A percentile compares a stretch with the other conserved stretches of the same genome.
Evolutionary conservation across 1,140 invertebrate genomes (phyloP).

Genomic region (Gonioctena quinquepunctata): DNA sequence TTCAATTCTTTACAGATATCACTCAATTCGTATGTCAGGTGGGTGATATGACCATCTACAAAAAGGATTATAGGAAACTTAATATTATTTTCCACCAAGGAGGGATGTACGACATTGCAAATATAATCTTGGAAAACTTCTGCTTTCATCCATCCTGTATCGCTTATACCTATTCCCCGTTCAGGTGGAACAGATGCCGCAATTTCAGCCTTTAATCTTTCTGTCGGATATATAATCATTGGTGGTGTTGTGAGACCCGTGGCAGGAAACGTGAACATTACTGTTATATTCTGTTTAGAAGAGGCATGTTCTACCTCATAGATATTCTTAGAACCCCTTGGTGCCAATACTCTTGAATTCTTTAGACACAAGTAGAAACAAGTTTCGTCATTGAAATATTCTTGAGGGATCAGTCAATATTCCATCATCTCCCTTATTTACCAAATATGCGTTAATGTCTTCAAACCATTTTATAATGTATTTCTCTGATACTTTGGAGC

Average conservation of each 20-base stretch:
- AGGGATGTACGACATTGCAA: conserved; percentile 47
- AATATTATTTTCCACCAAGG: conserved; percentile 33
- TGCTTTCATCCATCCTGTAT: conserved; percentile 53
- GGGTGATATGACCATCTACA: conserved; percentile 49
- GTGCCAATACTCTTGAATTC: conserved; percentile 34
- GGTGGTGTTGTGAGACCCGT: conserved; percentile 28
- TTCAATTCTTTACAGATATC: conserved; percentile 43
- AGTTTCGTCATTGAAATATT: conserved; percentile 42
- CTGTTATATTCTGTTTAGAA: conserved; percentile 41
- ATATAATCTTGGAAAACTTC: conserved; percentile 54
- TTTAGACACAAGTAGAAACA: conserved; percentile 41
- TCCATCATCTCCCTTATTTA: conserved; percentile 32
- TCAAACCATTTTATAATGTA: conserved; percentile 52
- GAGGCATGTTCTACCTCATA: conserved; percentile 39
- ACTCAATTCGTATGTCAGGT: conserved; percentile 40
- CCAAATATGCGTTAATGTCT: conserved; percentile 30
- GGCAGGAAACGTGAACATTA: conserved; percentile 39
- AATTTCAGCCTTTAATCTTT: conserved; percentile 24
- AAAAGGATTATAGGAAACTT: conserved; percentile 44
- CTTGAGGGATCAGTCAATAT: conserved; percentile 44
- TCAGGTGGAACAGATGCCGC: conserved; percentile 35
- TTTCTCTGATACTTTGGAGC: conserved; percentile 41
- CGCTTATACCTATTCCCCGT: conserved; percentile 48
- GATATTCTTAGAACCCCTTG: conserved; percentile 39
- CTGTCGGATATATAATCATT: conserved; percentile 42